These are phyloP conservation scores for Cassiopea andromeda DNA, from an alignment of 30 jellyfish, hydroid and myxozoan genomes.

Conservation along the genomic window DNA sequence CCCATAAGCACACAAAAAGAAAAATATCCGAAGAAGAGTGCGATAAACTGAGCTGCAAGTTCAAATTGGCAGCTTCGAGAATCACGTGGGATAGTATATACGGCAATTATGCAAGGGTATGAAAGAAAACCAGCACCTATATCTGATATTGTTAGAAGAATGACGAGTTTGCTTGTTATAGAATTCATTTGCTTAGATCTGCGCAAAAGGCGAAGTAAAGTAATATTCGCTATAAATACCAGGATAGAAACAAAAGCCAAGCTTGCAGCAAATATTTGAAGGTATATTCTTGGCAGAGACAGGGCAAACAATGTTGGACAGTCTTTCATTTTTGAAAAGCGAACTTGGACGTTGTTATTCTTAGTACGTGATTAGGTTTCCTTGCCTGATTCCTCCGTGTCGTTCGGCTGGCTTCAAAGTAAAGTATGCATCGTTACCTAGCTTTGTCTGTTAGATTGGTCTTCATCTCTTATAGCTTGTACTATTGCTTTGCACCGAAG, in stretches of 20 bases:
- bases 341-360: not conserved
- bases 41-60: constrained; percentile 34
- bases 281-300: constrained; percentile 25
- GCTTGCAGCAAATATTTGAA: constrained; percentile 3
- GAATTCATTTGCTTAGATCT: constrained; percentile 40
- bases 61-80: constrained; percentile 36
- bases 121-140: constrained; percentile 28
- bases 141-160: constrained; percentile 55
- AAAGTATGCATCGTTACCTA: no score
- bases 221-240: constrained; percentile 15
- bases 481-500: no score
- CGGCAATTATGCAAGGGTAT: constrained; percentile 33
- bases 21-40: constrained; percentile 38
- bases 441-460: no score
- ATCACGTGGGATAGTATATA: not conserved
- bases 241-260: constrained; percentile 5
- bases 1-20: constrained; percentile 59
- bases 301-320: constrained; percentile 46
- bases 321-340: constrained; percentile 2
- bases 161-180: constrained; percentile 33
- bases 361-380: not conserved
- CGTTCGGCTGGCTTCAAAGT: not conserved
- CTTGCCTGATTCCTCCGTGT: not conserved
- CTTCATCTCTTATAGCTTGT: no score
- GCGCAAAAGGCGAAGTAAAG: constrained; percentile 16